A percentile compares a stretch with the other conserved stretches of the same genome.
phyloP scores from a whole-genome alignment of 1,140 invertebrate species.

The Drosophila quadrilineata region DNA sequence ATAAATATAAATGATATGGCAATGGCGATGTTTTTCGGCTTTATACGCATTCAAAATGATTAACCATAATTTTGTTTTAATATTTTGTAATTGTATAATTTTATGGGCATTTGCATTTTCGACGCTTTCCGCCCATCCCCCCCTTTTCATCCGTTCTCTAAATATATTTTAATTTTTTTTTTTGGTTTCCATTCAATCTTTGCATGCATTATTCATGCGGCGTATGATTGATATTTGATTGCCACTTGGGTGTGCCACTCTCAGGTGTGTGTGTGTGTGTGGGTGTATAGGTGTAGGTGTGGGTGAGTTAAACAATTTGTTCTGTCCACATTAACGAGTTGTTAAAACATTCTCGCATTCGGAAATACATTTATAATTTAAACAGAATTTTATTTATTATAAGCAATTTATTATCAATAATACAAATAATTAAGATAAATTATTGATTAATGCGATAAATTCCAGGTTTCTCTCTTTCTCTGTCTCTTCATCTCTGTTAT shows the following conservation, averaged over 20 bases:
- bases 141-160: not conserved
- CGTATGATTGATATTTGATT: slow-evolving; percentile 77
- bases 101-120: slow-evolving; percentile 65
- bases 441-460: too few species aligned
- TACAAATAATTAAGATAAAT: not conserved
- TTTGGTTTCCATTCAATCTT: slow-evolving; percentile 32
- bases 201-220: slow-evolving; percentile 69
- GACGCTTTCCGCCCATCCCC: slow-evolving; percentile 11
- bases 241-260: slow-evolving; percentile 20
- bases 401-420: not conserved
- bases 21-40: not conserved
- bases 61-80: slow-evolving; percentile 68
- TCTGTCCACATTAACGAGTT: slow-evolving; percentile 5
- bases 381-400: not conserved
- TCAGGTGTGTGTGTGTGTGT: slow-evolving; percentile 5
- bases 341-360: slow-evolving; percentile 6
- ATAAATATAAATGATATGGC: slow-evolving; percentile 27
- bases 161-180: not conserved
- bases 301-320: slow-evolving; percentile 4
- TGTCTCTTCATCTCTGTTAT: too few species aligned
- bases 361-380: not conserved
- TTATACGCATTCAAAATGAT: slow-evolving; percentile 53
- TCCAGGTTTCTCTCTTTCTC: too few species aligned
- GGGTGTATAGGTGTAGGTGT: slow-evolving; percentile 5
- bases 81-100: slow-evolving; percentile 80